A percentile compares a stretch with the other conserved stretches of the same genome.
Evolutionary conservation across 2,113 vertebrate species (phyloP).

Genomic region (Trematomus loennbergii): DNA sequence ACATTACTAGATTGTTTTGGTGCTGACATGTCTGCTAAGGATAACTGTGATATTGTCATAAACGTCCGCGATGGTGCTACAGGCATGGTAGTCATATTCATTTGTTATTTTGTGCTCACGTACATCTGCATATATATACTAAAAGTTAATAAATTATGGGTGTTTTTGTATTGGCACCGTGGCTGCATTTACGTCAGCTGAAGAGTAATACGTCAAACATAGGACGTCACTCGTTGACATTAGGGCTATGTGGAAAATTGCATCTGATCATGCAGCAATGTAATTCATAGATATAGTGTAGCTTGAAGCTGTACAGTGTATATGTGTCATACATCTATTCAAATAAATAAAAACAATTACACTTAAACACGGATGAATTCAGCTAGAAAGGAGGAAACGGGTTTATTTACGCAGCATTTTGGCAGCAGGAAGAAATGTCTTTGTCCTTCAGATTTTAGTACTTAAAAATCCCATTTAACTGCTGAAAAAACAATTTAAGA

Average conservation of each 20-base stretch:
- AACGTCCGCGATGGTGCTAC: neutral
- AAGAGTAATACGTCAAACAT: conserved; percentile 16
- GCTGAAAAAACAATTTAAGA: neutral
- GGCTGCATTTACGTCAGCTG: conserved; percentile 30
- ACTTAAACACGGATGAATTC: neutral
- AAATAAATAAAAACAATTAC: neutral
- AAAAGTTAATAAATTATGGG: neutral
- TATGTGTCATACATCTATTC: neutral
- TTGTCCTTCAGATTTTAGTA: too few species aligned
- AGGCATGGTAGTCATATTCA: neutral
- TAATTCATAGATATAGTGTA: neutral
- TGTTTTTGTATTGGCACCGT: neutral
- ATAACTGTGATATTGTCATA: neutral
- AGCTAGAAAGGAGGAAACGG: neutral
- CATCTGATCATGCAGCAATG: neutral
- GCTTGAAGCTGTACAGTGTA: neutral
- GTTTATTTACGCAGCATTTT: neutral
- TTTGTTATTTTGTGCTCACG: neutral
- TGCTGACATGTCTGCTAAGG: neutral
- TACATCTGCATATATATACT: neutral
- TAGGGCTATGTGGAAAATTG: neutral
- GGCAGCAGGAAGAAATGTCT: neutral
- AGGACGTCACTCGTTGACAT: conserved; percentile 26
- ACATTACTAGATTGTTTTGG: neutral
- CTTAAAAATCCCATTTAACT: neutral